phyloP scores from a whole-genome alignment of 2,797 vertebrate species.

The Diplodus sargus region DNA sequence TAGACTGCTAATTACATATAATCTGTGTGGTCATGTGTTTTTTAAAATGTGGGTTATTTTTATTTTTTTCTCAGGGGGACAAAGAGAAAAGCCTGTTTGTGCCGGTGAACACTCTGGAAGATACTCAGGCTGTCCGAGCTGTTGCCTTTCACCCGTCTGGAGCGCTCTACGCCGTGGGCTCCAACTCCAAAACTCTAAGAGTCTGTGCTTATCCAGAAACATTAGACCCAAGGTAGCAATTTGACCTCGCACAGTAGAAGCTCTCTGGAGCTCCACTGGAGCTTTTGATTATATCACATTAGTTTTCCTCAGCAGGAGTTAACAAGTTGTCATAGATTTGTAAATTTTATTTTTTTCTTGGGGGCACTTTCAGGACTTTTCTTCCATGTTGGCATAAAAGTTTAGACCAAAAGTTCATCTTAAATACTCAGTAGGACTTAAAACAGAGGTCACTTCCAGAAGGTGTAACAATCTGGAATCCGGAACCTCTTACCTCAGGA shows the following conservation, averaged over 20 bases:
- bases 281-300: not conserved
- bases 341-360: not conserved
- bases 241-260: too few relatives aligned
- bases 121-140: conserved; percentile 96
- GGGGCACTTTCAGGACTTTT: not conserved
- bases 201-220: conserved; percentile 96
- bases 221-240: conserved; percentile 88
- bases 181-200: conserved; percentile 96
- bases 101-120: conserved; percentile 90
- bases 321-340: too few relatives aligned
- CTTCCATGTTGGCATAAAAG: not conserved
- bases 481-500: not conserved
- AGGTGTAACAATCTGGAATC: too few relatives aligned
- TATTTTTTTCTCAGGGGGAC: conserved; percentile 64
- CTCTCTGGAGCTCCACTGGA: too few relatives aligned
- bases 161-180: conserved; percentile 93
- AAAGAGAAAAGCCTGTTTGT: conserved; percentile 75
- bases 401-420: not conserved
- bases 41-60: conserved; percentile 7
- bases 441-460: too few relatives aligned
- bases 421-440: too few relatives aligned
- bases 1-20: conserved; percentile 22
- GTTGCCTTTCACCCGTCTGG: conserved; percentile 97
- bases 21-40: conserved; percentile 33
- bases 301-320: not conserved